Evolutionary conservation across 2,888 invertebrate species (phyloP), one percentile per base, ranked within the genome.

Genomic region (Melanostoma mellinum): DNA sequence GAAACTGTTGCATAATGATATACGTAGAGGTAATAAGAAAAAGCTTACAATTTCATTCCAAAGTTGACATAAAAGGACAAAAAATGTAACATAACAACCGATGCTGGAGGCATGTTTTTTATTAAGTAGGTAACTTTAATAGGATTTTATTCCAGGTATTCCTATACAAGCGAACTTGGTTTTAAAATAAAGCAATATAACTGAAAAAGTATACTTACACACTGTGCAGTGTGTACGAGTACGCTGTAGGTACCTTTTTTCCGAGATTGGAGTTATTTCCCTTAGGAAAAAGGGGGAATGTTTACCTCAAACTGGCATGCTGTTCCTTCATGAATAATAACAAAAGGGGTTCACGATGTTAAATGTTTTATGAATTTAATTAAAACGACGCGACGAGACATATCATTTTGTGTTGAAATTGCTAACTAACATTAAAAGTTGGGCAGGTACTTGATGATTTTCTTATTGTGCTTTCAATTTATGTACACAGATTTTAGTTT

Each of bases 211-310:
- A 33, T 58, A 42, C n/a, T 32, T 42, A 42, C 42, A 42, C 44
- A 10, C 32, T 46, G 20, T 9, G 35, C 8, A 4, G 10, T 61
- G n/a, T 50, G 48, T 63, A 44, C 44, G 44, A n/a, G 58, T 38
- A 60, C 38, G 58, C 56, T 68, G 35, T 3, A 58, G 48, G 58
- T 50, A 71, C 69, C 50, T 60, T 56, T 71, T 71, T 58, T 58
- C 50, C 69, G 50, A 71, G 58, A 60, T 60, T 58, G 58, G 33
- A 71, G 40, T 71, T 71, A 58, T 71, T 71, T 50, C 69, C 69
- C 50, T 58, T 38, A 58, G 58, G 40, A 50, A 71, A 58, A 20
- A 36, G 38, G 50, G 69, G 56, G 50, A 60, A 50, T 60, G 50
- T 63, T 63, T 50, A 63, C 50, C 50, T 63, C 50, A 48, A 63